A percentile compares a stretch with the other conserved stretches of the same genome.
Conservation (phyloP, 2,888 invertebrate species). For the Marasmarcha lunaedactyla region DNA sequence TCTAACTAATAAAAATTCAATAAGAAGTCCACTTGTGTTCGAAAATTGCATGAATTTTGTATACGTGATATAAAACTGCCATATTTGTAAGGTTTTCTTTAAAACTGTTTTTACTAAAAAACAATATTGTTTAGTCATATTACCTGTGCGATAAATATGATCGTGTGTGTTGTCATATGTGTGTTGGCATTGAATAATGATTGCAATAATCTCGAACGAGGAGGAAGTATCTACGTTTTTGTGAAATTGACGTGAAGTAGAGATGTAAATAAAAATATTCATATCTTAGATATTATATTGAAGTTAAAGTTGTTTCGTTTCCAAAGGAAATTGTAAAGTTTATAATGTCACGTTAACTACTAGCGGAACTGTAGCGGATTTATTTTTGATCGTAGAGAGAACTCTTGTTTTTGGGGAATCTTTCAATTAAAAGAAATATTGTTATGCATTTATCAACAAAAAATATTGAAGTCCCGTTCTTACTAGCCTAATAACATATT, state of each 20-base stretch:
- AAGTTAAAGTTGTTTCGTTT: conserved; percentile 60
- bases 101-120: conserved; percentile 13
- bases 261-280: conserved; percentile 58
- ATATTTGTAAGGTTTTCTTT: conserved; percentile 36
- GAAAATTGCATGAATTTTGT: conserved; percentile 32
- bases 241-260: background rate
- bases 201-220: no score
- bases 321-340: conserved; percentile 62
- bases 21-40: conserved; percentile 31
- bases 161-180: no score
- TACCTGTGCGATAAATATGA: no score
- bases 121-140: no score
- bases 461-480: no score
- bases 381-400: conserved; percentile 32
- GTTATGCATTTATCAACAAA: no score
- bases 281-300: conserved; percentile 61
- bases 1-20: conserved; percentile 24
- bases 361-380: conserved; percentile 30
- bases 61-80: conserved; percentile 63
- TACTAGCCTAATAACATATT: no score
- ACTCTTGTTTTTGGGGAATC: no score
- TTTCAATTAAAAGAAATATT: no score
- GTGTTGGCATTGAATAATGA: no score
- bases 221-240: no score
- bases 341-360: conserved; percentile 57